A percentile compares a stretch with the other conserved stretches of the same genome.
Evolutionary conservation across 2,888 invertebrate genomes (phyloP).

Genomic region (Drosophila lacicola): DNA sequence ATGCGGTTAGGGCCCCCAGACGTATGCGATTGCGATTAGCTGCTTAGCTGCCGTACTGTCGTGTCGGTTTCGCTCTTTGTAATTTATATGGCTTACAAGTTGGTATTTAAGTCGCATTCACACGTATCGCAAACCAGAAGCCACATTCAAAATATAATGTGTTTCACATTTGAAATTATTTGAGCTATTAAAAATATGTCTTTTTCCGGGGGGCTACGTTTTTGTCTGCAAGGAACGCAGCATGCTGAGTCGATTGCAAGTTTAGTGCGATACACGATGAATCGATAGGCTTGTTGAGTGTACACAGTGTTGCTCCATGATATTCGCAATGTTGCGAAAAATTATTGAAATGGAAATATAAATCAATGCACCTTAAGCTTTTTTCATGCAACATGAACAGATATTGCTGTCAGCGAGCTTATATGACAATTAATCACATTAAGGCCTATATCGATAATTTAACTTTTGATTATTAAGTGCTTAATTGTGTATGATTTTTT

Average conservation of each 20-base stretch:
- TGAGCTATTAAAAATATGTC: constrained; percentile 29
- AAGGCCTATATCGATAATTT: too few species aligned
- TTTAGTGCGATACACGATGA: constrained; percentile 27
- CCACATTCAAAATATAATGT: constrained; percentile 31
- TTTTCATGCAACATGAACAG: too few species aligned
- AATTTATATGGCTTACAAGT: constrained; percentile 7
- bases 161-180: constrained; percentile 52
- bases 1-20: constrained; percentile 59
- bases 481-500: too few species aligned
- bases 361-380: too few species aligned
- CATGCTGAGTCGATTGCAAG: constrained; percentile 50
- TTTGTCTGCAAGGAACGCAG: constrained; percentile 53
- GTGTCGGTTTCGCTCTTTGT: constrained; percentile 7
- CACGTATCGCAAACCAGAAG: constrained; percentile 22
- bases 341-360: not conserved
- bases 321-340: not conserved
- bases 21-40: constrained; percentile 42
- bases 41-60: constrained; percentile 10
- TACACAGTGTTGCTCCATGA: constrained; percentile 35
- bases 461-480: too few species aligned
- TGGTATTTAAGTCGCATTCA: constrained; percentile 27
- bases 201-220: constrained; percentile 48
- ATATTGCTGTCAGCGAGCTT: too few species aligned
- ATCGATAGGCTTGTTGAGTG: constrained; percentile 24
- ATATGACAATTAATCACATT: too few species aligned